A percentile compares a stretch with the other conserved stretches of the same genome.
Conservation (phyloP, 2,888 invertebrate genomes). For the Metalampra italica region DNA sequence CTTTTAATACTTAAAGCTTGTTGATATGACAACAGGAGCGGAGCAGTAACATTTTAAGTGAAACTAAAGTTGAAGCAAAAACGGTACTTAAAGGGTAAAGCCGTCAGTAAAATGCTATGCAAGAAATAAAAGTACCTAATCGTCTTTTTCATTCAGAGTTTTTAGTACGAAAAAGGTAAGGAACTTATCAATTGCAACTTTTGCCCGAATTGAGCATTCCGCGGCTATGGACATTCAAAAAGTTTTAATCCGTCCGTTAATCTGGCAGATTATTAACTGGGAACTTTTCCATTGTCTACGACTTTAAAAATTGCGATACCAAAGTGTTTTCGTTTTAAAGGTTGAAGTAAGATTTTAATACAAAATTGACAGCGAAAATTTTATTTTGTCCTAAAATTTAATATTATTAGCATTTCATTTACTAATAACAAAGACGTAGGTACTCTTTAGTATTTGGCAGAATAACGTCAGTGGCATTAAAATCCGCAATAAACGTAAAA, state of each 20-base stretch:
- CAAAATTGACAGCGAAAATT: neutral
- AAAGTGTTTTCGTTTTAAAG: neutral
- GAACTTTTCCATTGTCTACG: slow-evolving; percentile 29
- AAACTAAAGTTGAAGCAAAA: neutral
- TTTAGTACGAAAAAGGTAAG: neutral
- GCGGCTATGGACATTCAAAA: slow-evolving; percentile 29
- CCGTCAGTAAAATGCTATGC: neutral
- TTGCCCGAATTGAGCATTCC: slow-evolving; percentile 21
- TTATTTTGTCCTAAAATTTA: too few relatives aligned
- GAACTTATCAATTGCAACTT: neutral
- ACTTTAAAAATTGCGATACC: slow-evolving; percentile 23
- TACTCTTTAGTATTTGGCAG: too few relatives aligned
- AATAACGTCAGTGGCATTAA: too few relatives aligned
- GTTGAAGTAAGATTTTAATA: neutral
- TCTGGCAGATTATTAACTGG: slow-evolving; percentile 35
- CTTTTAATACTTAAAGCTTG: too few relatives aligned
- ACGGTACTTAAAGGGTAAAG: neutral
- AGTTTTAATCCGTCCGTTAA: slow-evolving; percentile 41
- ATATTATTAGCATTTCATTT: too few relatives aligned
- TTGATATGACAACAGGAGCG: neutral
- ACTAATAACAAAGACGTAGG: too few relatives aligned
- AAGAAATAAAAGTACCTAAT: neutral
- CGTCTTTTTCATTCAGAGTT: neutral
- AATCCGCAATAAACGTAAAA: too few relatives aligned
- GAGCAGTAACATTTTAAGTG: neutral